Base-by-base conservation (phyloP, 2,888 invertebrate genomes). In the Oligia strigilis region DNA sequence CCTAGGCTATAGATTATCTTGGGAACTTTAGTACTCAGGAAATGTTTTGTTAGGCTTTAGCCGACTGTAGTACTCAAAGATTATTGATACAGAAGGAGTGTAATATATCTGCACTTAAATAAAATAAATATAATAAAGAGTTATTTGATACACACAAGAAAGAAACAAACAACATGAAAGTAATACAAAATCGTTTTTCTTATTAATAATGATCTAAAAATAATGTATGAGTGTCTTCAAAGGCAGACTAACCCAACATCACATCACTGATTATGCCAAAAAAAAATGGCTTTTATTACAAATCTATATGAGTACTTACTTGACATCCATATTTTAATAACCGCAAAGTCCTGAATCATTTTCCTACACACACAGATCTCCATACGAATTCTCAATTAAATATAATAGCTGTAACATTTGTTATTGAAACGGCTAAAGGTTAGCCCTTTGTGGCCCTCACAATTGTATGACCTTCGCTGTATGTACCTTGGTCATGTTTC, bases 381-480 rank as follows among this genome's bases (percentile, higher is more conserved):
- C n/a, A 52, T 66, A 66, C 64, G 66, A 43, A 72, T 71, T 80
- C 29, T 60, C 62, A 69, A 75, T 77, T 52, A 67, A 78, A 67
- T 69, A 77, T 78, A 87, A 75, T 77, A 58, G 74, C 36, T 62
- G 71, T 70, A 58, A 67, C 75, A 73, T 85, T 82, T 71, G 70
- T 74, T 74, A 81, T 72, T 73, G 77, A 81, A 79, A 89, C 84
- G 81, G 83, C 77, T 49, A 58, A 72, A 78, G 77, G 80, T 75
- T 77, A 46, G 67, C 75, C 82, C 80, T 87, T 85, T 84, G 82
- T 82, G 66, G 71, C 58, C 64, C 40, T 70, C 69, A 85, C 79
- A 85, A 87, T 85, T 55, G 65, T 55, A 65, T 80, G 89, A 89
- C 89, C 85, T 90, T 89, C 87, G 23, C 8, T 46, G 66, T 65